Conservation (phyloP, 2,888 invertebrate genomes). For the Julus scanicus region DNA sequence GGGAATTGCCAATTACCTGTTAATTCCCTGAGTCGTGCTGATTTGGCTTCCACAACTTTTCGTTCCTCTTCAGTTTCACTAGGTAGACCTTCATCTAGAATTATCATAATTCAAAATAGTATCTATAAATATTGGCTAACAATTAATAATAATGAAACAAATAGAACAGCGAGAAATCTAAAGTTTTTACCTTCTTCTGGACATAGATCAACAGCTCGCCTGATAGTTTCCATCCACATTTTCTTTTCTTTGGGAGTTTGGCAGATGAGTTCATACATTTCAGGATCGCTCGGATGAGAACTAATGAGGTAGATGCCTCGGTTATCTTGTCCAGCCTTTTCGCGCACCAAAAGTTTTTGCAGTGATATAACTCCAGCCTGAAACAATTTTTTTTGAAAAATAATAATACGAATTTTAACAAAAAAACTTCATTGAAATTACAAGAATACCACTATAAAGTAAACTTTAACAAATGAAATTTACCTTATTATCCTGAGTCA, state of each 20-base stretch:
- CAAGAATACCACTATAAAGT: background rate
- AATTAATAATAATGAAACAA: conserved; percentile 21
- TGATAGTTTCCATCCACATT: conserved; percentile 87
- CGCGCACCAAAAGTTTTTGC: conserved; percentile 89
- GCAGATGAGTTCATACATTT: conserved; percentile 93
- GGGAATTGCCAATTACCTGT: conserved; percentile 69
- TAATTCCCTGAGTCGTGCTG: conserved; percentile 82
- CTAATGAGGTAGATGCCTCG: conserved; percentile 92
- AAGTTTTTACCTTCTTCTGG: conserved; percentile 73
- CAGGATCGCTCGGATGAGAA: conserved; percentile 88
- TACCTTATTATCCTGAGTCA: conserved; percentile 91
- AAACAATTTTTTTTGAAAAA: conserved; percentile 57
- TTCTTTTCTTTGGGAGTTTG: conserved; percentile 90
- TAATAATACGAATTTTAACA: background rate
- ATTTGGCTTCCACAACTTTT: conserved; percentile 79
- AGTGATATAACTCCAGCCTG: conserved; percentile 93
- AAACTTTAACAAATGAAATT: conserved; percentile 57
- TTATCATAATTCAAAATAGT: background rate
- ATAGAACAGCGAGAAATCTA: conserved; percentile 3
- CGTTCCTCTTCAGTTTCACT: conserved; percentile 81
- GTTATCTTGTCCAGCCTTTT: conserved; percentile 88
- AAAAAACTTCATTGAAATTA: background rate
- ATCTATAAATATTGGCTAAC: background rate
- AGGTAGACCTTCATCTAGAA: conserved; percentile 75
- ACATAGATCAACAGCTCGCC: conserved; percentile 84